These are phyloP conservation scores for Paradoxurus hermaphroditus DNA, from an alignment of 2,113 vertebrate species.

Conservation along the genomic window DNA sequence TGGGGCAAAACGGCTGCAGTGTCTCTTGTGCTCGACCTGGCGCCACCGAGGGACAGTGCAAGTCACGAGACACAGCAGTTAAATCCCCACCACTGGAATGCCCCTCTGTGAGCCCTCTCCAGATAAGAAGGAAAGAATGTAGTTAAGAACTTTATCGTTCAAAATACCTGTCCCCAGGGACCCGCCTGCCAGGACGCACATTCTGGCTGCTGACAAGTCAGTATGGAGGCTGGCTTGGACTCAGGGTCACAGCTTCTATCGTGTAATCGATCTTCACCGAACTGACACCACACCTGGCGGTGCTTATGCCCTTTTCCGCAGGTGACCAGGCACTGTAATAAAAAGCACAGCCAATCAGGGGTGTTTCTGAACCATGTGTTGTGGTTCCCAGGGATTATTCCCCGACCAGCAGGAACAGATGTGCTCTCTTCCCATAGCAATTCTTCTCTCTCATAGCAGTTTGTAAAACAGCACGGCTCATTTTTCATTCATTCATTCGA, in stretches of 20 bases:
- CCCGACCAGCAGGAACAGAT: not conserved
- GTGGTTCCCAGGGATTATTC: not conserved
- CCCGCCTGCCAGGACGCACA: conserved; percentile 98
- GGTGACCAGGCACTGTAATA: conserved; percentile 93
- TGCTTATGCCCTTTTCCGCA: conserved; percentile 97
- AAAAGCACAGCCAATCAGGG: conserved; percentile 14
- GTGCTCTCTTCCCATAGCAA: not conserved
- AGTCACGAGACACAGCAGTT: not conserved
- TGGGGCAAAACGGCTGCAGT: not conserved
- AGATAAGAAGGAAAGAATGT: conserved; percentile 18
- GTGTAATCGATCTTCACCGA: conserved; percentile 91
- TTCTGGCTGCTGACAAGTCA: conserved; percentile 94
- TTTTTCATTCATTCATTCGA: not conserved
- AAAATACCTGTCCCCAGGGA: conserved; percentile 94
- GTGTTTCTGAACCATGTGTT: not conserved
- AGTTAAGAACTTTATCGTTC: conserved; percentile 68
- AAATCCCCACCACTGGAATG: not conserved
- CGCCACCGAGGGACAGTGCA: not conserved
- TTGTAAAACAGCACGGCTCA: not conserved
- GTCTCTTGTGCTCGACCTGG: not conserved
- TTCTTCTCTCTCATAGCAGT: not conserved
- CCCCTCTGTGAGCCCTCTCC: not conserved
- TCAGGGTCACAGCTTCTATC: conserved; percentile 90
- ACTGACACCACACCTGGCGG: conserved; percentile 97
- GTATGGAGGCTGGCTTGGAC: conserved; percentile 90